A percentile compares a stretch with the other conserved stretches of the same genome.
These are phyloP conservation scores for Apeltes quadracus DNA, from an alignment of 2,113 vertebrate genomes.

Conservation along the genomic window DNA sequence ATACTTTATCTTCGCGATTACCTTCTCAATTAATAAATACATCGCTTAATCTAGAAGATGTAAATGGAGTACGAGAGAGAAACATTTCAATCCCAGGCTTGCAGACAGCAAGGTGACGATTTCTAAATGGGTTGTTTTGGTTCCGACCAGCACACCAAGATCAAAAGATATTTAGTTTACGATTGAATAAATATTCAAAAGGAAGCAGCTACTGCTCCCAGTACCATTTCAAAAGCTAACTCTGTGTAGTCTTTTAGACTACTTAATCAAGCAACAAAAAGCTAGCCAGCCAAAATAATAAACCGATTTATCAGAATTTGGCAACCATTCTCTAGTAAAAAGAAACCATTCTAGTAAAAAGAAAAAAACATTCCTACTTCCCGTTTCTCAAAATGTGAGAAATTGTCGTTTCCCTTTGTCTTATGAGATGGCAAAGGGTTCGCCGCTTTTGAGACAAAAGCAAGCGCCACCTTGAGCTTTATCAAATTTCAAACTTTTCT, in stretches of 20 bases:
- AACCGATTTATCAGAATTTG: not conserved
- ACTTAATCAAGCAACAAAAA: not conserved
- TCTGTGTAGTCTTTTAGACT: not conserved
- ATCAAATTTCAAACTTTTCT: not conserved
- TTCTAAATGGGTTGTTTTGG: not conserved
- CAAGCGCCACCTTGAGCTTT: conserved; percentile 9
- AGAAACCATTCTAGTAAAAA: not conserved
- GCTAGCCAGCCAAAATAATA: not conserved
- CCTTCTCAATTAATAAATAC: not conserved
- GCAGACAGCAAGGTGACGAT: not conserved
- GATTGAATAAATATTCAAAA: not conserved
- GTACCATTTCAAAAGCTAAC: not conserved
- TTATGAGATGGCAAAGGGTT: conserved; percentile 1
- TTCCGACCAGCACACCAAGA: not conserved
- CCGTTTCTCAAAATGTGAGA: conserved; percentile 1
- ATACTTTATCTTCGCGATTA: not conserved
- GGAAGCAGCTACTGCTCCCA: not conserved
- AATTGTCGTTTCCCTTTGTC: conserved; percentile 26
- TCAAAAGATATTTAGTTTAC: not conserved
- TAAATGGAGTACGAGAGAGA: not conserved
- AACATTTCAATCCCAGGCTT: not conserved
- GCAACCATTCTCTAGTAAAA: not conserved
- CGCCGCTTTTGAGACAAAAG: not conserved
- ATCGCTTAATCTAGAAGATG: not conserved
- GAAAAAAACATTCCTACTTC: not conserved